Evolutionary conservation across 2,797 vertebrate genomes (phyloP).

Genomic region (Aplochiton taeniatus): DNA sequence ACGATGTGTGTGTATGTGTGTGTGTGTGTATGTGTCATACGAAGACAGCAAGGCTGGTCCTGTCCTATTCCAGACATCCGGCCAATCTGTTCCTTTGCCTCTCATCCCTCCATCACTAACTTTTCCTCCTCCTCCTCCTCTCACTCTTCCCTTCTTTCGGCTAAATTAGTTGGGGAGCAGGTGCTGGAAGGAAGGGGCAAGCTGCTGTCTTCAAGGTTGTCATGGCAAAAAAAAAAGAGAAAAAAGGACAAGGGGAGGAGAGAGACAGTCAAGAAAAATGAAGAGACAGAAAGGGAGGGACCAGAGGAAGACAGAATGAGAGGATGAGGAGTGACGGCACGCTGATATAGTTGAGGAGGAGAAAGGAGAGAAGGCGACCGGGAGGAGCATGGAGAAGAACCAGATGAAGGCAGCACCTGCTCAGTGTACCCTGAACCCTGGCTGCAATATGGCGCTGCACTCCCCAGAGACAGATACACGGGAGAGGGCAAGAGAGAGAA

Average conservation of each 20-base stretch:
- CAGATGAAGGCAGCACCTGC: constrained; percentile 11
- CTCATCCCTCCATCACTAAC: neutral
- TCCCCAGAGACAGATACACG: constrained; percentile 1
- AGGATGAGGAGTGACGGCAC: neutral
- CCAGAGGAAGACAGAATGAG: constrained; percentile 20
- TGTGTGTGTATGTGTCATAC: constrained; percentile 35
- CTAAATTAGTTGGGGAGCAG: constrained; percentile 69
- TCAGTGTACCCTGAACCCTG: too few species aligned
- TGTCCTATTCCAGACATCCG: constrained; percentile 29
- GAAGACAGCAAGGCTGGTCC: neutral
- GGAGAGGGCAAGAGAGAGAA: constrained; percentile 5
- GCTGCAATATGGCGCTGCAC: too few species aligned
- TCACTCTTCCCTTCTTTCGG: constrained; percentile 37
- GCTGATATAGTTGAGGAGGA: neutral
- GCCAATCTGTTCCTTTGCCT: constrained; percentile 46
- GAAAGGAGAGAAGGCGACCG: neutral
- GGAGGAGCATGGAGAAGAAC: constrained; percentile 2
- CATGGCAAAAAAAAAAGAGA: constrained; percentile 38
- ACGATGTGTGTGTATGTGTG: constrained; percentile 38
- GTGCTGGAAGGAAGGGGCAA: constrained; percentile 61
- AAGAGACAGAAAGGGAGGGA: constrained; percentile 19
- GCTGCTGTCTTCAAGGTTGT: constrained; percentile 69
- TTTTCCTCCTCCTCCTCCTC: constrained; percentile 23
- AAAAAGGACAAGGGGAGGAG: constrained; percentile 18
- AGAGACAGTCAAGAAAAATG: constrained; percentile 13